Conservation (phyloP, 2,113 vertebrate species). For the Chloropsis cyanopogon region DNA sequence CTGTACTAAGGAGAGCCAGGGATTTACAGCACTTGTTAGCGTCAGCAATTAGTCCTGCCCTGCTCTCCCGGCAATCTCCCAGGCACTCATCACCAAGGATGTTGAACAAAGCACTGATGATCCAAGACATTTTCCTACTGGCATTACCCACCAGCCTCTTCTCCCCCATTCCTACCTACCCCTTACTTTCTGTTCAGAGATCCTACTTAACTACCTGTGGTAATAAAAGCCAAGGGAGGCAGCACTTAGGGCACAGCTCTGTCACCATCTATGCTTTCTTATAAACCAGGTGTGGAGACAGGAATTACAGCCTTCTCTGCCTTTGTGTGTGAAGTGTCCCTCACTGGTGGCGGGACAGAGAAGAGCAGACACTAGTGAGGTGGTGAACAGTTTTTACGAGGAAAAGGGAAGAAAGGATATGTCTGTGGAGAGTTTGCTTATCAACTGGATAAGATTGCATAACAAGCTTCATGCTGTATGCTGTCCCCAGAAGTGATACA, state of each 20-base stretch:
- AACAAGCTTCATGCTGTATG: neutral
- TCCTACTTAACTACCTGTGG: neutral
- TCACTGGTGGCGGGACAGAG: neutral
- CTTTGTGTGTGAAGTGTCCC: neutral
- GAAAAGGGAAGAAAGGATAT: neutral
- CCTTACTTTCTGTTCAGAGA: neutral
- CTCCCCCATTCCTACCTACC: neutral
- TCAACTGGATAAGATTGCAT: neutral
- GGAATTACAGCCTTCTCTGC: neutral
- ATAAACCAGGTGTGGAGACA: neutral
- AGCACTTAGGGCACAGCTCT: neutral
- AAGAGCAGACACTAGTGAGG: neutral
- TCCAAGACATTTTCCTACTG: neutral
- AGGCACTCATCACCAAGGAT: neutral
- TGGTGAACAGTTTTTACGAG: neutral
- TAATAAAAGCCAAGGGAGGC: neutral
- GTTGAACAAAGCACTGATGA: neutral
- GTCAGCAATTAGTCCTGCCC: conserved; percentile 31
- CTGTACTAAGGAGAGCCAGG: neutral
- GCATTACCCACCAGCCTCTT: neutral
- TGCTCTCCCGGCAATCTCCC: neutral
- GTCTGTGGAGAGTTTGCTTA: neutral
- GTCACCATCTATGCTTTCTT: neutral
- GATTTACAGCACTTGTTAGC: neutral
- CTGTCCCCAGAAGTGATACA: neutral